Percentiles rank a stretch among this genome's conserved stretches.
phyloP scores from a whole-genome alignment of 2,113 vertebrate genomes.

The Hypanus sabinus region DNA sequence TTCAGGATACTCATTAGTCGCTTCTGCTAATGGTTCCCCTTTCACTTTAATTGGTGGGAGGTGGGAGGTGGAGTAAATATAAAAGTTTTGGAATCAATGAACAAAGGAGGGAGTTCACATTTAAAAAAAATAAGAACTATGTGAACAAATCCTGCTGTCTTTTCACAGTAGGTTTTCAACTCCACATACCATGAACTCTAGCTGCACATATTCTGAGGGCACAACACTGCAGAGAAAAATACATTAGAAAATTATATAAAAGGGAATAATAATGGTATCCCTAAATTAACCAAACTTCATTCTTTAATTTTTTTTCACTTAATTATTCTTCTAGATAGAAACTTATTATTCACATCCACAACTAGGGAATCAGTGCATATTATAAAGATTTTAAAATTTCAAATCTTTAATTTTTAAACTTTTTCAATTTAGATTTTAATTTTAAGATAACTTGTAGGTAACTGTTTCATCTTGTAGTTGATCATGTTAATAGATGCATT shows the following conservation, averaged over 20 bases:
- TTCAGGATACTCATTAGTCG: neutral
- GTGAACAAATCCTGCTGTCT: neutral
- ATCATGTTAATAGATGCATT: slow-evolving; percentile 22
- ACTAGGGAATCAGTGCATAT: neutral
- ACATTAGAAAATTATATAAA: neutral
- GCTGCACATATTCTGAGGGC: neutral
- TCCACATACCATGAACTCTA: neutral
- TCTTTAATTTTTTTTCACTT: neutral
- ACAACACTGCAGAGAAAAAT: neutral
- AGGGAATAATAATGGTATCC: neutral
- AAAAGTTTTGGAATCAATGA: neutral
- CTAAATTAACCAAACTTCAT: neutral
- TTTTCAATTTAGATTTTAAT: too few species aligned
- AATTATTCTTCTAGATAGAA: neutral
- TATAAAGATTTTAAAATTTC: neutral
- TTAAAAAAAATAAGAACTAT: neutral
- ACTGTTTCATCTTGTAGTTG: neutral
- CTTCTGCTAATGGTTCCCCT: neutral
- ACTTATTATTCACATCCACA: neutral
- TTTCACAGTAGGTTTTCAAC: neutral
- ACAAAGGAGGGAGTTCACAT: neutral
- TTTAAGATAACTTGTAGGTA: neutral
- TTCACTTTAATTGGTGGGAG: neutral
- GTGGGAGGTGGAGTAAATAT: neutral
- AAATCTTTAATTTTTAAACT: neutral